phyloP scores from a whole-genome alignment of 2,113 vertebrate species.

The Daphoenositta chrysoptera region DNA sequence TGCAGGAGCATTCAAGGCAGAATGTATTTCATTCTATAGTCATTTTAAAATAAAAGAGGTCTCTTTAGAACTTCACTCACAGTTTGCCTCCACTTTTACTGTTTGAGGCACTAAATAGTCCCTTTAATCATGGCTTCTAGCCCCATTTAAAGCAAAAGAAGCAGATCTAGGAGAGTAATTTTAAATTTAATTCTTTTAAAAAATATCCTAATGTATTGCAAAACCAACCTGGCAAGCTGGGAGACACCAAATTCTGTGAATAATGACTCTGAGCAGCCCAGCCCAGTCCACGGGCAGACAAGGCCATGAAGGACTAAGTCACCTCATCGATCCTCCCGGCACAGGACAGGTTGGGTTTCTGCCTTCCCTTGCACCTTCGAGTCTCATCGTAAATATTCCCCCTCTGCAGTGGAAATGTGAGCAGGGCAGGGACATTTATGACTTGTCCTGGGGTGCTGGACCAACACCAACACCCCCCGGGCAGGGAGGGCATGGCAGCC shows the following conservation, averaged over 20 bases:
- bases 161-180: background rate
- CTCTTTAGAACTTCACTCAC: background rate
- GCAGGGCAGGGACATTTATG: background rate
- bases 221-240: background rate
- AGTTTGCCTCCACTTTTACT: background rate
- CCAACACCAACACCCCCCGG: background rate
- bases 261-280: background rate
- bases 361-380: background rate
- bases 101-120: background rate
- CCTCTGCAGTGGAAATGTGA: background rate
- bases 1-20: background rate
- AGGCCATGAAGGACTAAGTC: background rate
- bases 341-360: background rate
- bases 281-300: background rate
- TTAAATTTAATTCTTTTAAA: background rate
- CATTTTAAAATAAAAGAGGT: background rate
- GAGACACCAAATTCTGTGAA: background rate
- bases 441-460: background rate
- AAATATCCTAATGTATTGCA: background rate
- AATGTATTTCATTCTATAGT: background rate
- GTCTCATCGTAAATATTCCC: constrained; percentile 26
- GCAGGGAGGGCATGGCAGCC: background rate
- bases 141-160: background rate
- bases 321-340: constrained; percentile 40
- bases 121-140: background rate